Evolutionary conservation across 2,888 invertebrate species (phyloP).

Genomic region (Leucophenga maculata): DNA sequence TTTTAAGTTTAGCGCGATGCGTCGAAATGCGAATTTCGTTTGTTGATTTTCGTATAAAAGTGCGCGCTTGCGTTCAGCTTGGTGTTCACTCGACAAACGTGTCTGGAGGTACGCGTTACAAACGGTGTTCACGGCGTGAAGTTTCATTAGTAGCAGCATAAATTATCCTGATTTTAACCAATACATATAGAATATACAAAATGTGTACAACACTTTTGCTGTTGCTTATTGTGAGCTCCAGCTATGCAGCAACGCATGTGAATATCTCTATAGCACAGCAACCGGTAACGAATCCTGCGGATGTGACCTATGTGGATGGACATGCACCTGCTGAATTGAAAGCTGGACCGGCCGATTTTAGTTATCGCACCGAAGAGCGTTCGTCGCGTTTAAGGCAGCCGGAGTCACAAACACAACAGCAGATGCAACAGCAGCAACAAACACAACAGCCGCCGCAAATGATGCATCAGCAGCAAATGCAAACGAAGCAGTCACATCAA

Average conservation of each 20-base stretch:
- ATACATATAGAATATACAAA: not conserved
- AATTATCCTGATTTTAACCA: not conserved
- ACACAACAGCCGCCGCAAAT: constrained; percentile 32
- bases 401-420: constrained; percentile 28
- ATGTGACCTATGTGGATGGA: constrained; percentile 73
- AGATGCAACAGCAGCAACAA: constrained; percentile 47
- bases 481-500: constrained; percentile 44
- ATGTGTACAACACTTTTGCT: constrained; percentile 52
- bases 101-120: constrained; percentile 35
- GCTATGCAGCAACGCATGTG: constrained; percentile 61
- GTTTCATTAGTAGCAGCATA: constrained; percentile 25
- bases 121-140: not conserved
- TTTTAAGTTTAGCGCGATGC: not conserved
- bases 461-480: constrained; percentile 34
- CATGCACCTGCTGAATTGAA: constrained; percentile 63
- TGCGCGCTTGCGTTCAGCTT: constrained; percentile 44
- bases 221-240: constrained; percentile 55
- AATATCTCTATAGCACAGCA: constrained; percentile 65
- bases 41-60: constrained; percentile 51
- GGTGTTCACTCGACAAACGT: constrained; percentile 51
- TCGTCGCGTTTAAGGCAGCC: constrained; percentile 41
- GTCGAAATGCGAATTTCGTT: not conserved
- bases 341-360: constrained; percentile 51
- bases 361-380: constrained; percentile 45
- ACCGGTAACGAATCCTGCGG: constrained; percentile 73